Conservation (phyloP, 1,140 invertebrate genomes). For the Drosophila funebris region DNA sequence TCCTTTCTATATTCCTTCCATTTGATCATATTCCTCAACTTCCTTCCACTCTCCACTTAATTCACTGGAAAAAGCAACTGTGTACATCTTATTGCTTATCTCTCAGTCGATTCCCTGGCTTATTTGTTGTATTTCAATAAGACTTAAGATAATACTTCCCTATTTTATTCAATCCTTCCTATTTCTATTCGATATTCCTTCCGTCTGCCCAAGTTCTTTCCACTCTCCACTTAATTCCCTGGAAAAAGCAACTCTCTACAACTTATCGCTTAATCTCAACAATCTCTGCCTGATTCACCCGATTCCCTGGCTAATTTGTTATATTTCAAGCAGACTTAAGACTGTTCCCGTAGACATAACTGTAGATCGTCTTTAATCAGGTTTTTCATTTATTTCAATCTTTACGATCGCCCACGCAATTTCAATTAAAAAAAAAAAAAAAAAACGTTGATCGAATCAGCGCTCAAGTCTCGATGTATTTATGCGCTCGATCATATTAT, state of each 20-base stretch:
- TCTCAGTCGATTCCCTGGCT: neutral
- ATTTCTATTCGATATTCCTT: no score
- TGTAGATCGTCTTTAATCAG: slow-evolving; percentile 1
- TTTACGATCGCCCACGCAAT: slow-evolving; percentile 20
- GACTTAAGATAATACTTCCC: no score
- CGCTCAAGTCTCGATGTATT: neutral
- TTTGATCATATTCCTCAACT: no score
- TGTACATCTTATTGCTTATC: neutral
- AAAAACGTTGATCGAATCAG: neutral
- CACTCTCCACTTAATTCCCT: no score
- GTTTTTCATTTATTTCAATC: neutral
- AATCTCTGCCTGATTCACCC: neutral
- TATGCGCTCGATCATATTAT: neutral
- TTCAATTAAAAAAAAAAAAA: slow-evolving; percentile 21
- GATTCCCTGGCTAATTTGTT: neutral
- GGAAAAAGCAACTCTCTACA: no score
- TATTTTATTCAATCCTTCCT: no score
- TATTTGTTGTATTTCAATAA: neutral
- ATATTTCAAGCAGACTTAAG: neutral
- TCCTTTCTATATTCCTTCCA: no score
- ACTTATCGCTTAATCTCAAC: neutral
- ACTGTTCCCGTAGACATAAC: neutral
- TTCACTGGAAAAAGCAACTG: no score
- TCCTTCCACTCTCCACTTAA: no score
- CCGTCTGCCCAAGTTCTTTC: no score